Evolutionary conservation across 2,797 vertebrate genomes (phyloP).

Genomic region (Picus viridis): DNA sequence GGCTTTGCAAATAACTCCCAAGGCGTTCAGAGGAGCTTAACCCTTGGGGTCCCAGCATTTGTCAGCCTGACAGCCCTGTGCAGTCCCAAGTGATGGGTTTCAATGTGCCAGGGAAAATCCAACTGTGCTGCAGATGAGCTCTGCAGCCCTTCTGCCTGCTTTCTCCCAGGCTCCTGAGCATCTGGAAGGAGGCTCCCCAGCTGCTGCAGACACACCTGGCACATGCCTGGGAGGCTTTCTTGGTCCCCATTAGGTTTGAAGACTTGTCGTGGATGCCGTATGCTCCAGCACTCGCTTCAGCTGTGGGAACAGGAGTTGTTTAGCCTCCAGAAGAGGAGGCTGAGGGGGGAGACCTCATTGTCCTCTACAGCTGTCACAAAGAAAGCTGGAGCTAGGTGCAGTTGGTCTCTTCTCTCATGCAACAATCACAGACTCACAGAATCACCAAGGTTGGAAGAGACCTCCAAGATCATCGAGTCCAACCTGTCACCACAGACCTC

Average conservation of each 20-base stretch:
- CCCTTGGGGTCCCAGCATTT: conserved; percentile 26
- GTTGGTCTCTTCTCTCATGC: no score
- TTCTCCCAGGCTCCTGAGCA: neutral
- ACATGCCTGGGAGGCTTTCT: neutral
- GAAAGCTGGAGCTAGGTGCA: no score
- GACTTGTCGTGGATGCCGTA: accelerated
- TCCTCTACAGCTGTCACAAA: no score
- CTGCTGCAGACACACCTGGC: neutral
- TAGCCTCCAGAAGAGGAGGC: no score
- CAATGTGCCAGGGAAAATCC: neutral
- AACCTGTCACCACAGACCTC: no score
- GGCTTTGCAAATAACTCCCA: conserved; percentile 70
- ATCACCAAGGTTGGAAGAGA: no score
- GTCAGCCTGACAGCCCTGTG: conserved; percentile 4
- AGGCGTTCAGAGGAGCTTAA: conserved; percentile 58
- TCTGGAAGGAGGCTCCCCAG: neutral
- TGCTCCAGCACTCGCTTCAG: no score
- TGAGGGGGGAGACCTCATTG: no score
- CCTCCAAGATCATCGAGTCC: no score
- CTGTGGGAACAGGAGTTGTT: no score
- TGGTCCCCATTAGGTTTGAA: neutral
- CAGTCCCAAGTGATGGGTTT: neutral
- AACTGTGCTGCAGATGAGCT: neutral
- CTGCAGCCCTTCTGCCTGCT: neutral
- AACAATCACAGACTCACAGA: no score